Percentiles rank a stretch among this genome's conserved stretches.
Evolutionary conservation across 30 jellyfish, hydroid and myxozoan genomes (phyloP).

Genomic region (Mastigias papua): DNA sequence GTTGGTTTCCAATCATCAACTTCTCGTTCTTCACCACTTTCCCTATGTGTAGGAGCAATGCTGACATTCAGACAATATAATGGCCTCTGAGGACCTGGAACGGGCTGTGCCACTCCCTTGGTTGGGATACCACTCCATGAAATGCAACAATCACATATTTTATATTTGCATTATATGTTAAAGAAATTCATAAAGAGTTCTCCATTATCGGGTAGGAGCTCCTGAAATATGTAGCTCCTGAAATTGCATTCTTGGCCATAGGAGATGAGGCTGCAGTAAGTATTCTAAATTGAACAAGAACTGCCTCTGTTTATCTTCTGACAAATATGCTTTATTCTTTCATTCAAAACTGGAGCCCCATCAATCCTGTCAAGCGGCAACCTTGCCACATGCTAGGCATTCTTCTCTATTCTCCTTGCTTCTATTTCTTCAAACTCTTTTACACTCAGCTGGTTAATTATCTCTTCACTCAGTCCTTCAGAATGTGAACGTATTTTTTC

Average conservation of each 20-base stretch:
- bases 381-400: slow-evolving; percentile 49
- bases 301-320: slow-evolving; percentile 19
- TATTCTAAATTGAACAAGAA: slow-evolving; percentile 14
- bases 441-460: slow-evolving; percentile 14
- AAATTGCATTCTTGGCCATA: background rate
- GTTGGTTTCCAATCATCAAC: slow-evolving; percentile 50
- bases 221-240: slow-evolving; percentile 31
- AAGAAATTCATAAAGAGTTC: slow-evolving; percentile 16
- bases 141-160: slow-evolving; percentile 22
- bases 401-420: slow-evolving; percentile 22
- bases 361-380: slow-evolving; percentile 21
- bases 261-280: slow-evolving; percentile 7
- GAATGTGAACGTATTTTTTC: background rate
- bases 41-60: slow-evolving; percentile 4
- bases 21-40: slow-evolving; percentile 15
- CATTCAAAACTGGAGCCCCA: slow-evolving; percentile 64
- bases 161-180: slow-evolving; percentile 13
- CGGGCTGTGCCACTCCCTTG: slow-evolving; percentile 43
- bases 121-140: slow-evolving; percentile 44
- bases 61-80: slow-evolving; percentile 25
- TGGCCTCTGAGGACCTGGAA: slow-evolving; percentile 19
- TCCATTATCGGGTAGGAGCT: background rate
- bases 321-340: slow-evolving; percentile 9
- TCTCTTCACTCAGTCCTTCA: slow-evolving; percentile 42
- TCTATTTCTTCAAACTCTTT: slow-evolving; percentile 52